These are phyloP conservation scores for Pachyuromys duprasi DNA, from an alignment of 2,797 vertebrate genomes.

Conservation along the genomic window DNA sequence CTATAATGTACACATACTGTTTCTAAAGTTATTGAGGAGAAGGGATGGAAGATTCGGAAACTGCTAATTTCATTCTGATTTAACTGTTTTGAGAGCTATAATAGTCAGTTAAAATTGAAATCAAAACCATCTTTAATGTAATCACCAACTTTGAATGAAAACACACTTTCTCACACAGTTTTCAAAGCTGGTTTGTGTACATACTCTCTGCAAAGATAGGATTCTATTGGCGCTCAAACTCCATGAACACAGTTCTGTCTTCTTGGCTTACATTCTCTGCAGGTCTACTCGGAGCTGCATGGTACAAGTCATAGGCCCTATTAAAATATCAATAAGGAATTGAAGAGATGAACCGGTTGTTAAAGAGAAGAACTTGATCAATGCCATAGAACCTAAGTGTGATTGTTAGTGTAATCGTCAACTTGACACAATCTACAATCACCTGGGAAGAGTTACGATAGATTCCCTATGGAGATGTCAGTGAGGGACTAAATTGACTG, in stretches of 20 bases:
- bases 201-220: slow-evolving; percentile 3
- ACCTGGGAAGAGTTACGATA: neutral
- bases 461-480: neutral
- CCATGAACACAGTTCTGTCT: neutral
- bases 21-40: slow-evolving; percentile 14
- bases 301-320: neutral
- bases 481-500: neutral
- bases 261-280: neutral
- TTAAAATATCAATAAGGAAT: neutral
- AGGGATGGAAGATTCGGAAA: neutral
- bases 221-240: neutral
- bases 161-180: slow-evolving; percentile 45
- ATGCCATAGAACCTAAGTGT: neutral
- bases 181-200: slow-evolving; percentile 16
- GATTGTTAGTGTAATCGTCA: neutral
- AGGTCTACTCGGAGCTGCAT: neutral
- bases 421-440: neutral
- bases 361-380: neutral
- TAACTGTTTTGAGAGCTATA: slow-evolving; percentile 1
- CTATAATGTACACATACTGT: neutral
- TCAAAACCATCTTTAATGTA: slow-evolving; percentile 59
- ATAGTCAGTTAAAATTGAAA: slow-evolving; percentile 62
- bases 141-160: slow-evolving; percentile 57
- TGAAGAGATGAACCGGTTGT: neutral
- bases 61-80: slow-evolving; percentile 46